phyloP scores from a whole-genome alignment of 2,888 invertebrate species.

The Piscicola geometra region DNA sequence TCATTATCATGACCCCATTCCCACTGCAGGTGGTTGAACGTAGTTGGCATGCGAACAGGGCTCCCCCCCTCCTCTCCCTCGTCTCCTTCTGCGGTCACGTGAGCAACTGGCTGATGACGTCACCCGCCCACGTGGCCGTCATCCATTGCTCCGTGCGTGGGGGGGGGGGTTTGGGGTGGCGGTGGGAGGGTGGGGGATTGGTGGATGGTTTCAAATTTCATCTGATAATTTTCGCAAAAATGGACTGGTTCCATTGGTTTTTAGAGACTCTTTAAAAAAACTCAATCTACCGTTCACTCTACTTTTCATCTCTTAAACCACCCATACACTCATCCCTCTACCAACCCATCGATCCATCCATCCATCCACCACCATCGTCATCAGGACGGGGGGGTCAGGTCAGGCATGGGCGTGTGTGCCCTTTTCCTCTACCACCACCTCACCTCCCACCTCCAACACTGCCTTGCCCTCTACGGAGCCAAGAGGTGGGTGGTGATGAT shows the following conservation, averaged over 20 bases:
- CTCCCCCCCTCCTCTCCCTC: slow-evolving; percentile 74
- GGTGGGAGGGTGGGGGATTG: no score
- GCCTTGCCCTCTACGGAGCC: not conserved
- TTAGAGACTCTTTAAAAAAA: no score
- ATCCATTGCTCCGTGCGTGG: slow-evolving; percentile 68
- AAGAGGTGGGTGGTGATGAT: slow-evolving; percentile 9
- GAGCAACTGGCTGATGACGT: slow-evolving; percentile 76
- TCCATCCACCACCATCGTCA: no score
- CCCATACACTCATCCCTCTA: no score
- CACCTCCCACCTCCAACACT: not conserved
- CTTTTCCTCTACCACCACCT: not conserved
- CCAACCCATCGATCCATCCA: no score
- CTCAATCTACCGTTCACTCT: no score
- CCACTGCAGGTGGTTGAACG: slow-evolving; percentile 60
- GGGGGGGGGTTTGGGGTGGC: not conserved
- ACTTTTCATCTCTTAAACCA: no score
- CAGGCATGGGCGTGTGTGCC: not conserved
- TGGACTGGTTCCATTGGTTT: no score
- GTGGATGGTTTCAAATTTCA: not conserved
- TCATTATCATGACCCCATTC: slow-evolving; percentile 25
- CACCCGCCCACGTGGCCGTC: slow-evolving; percentile 75
- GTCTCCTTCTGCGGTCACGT: slow-evolving; percentile 81
- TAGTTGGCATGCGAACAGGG: slow-evolving; percentile 59
- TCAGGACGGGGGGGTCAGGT: slow-evolving; percentile 9
- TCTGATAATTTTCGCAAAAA: not conserved